Base-by-base conservation (phyloP, 2,797 vertebrate genomes). In the Alca torda region DNA sequence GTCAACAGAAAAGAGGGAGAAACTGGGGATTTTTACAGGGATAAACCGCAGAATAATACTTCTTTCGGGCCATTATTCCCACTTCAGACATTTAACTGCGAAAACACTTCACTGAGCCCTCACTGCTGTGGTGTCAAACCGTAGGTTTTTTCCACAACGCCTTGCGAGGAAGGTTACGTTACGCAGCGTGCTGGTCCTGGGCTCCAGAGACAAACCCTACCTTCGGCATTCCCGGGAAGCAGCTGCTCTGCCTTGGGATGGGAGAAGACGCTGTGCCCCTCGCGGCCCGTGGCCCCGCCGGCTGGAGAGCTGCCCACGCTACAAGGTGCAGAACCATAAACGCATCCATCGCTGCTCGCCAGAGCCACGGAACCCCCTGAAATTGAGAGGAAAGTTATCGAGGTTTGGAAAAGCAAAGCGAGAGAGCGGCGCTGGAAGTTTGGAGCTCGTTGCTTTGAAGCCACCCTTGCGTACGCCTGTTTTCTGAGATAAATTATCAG, bases 331-430 rank as follows among this genome's bases (percentile, higher is more conserved):
- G 45, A 19, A 19, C 45, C 18, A 10, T 19, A 60, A 60, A 21
- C 45, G 20, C 45, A 20, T 45, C 45, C 45, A 10, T 45, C 45
- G 45, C 45, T 96, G 5, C 98, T 98, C 2, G 98, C 98, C 9
- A 98, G 96, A 21, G 98, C 98, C 90, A 99, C 95, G n/a, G 73
- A 75, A 63, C 61, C 96, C 97, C 98, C 98, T 98, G 97, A 16
- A 90, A 95, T 63, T 39, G 23, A 72, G 14, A 83, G n/a, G 61
- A 78, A 72, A 80, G 73, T 77, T 67, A 72, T 1, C 1, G 4
- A 30, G 69, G 35, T 59, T 77, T 53, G 81, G 50, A 14, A 39
- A 77, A 73, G 78, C 35, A 16, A 53, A 72, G n/a, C 9, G 6
- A 45, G 68, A 35, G 24, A 72, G 73, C 1, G 2, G 64, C 3